Conservation (phyloP, 2,888 invertebrate genomes). For the Anthrax anthrax region DNA sequence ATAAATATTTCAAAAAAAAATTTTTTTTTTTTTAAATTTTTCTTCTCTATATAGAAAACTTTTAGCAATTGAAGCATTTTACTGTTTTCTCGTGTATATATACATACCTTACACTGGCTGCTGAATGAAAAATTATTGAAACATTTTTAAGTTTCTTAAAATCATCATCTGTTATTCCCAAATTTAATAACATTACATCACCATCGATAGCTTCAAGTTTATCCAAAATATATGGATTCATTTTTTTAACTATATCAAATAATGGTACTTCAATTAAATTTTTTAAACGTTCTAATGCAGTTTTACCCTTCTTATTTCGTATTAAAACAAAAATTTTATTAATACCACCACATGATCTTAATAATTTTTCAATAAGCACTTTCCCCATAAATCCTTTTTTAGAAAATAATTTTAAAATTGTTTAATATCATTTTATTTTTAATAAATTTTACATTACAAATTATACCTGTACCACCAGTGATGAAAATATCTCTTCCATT, state of each 20-base stretch:
- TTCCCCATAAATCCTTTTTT: slow-evolving; percentile 66
- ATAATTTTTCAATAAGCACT: slow-evolving; percentile 64
- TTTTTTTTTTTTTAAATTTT: neutral
- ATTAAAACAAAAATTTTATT: slow-evolving; percentile 57
- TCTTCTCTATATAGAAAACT: no score
- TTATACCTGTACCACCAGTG: slow-evolving; percentile 52
- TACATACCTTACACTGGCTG: slow-evolving; percentile 57
- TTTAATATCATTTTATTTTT: no score
- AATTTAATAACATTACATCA: slow-evolving; percentile 40
- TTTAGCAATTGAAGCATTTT: no score
- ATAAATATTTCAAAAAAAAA: neutral
- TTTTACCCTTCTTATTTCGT: slow-evolving; percentile 49
- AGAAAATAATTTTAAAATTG: no score
- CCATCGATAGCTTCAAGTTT: slow-evolving; percentile 54
- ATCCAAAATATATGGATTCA: slow-evolving; percentile 39
- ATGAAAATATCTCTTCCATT: slow-evolving; percentile 42
- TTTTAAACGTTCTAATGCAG: slow-evolving; percentile 46
- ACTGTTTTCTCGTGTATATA: neutral
- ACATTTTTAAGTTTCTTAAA: slow-evolving; percentile 42
- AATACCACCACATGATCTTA: slow-evolving; percentile 59
- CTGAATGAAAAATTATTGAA: slow-evolving; percentile 58
- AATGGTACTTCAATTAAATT: slow-evolving; percentile 41
- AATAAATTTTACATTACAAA: no score
- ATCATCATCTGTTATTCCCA: slow-evolving; percentile 42
- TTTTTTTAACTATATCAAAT: slow-evolving; percentile 30